Evolutionary conservation across 2,888 invertebrate species (phyloP).

Genomic region (Nebria brevicollis): DNA sequence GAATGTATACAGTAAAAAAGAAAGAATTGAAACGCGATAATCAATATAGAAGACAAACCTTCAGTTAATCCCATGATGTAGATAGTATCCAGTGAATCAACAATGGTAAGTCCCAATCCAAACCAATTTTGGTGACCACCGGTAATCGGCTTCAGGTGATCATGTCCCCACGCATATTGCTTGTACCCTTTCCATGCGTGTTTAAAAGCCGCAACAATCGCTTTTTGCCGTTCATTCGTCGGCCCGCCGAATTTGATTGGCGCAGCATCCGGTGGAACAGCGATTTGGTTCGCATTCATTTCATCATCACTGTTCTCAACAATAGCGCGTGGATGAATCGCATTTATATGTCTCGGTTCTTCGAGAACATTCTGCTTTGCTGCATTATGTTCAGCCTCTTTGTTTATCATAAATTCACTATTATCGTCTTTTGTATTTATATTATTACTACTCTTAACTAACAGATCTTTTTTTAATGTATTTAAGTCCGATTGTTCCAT

Average conservation of each 20-base stretch:
- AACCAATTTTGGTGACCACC: slow-evolving; percentile 93
- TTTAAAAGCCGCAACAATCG: slow-evolving; percentile 88
- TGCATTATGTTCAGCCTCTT: slow-evolving; percentile 51
- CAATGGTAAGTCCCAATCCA: slow-evolving; percentile 92
- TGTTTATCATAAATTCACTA: slow-evolving; percentile 54
- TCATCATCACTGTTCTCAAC: slow-evolving; percentile 16
- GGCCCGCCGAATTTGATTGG: slow-evolving; percentile 69
- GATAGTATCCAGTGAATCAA: slow-evolving; percentile 95
- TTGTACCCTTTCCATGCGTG: slow-evolving; percentile 97
- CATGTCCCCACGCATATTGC: slow-evolving; percentile 96
- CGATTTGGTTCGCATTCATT: slow-evolving; percentile 25
- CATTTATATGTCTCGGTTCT: slow-evolving; percentile 59
- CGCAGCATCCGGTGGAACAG: slow-evolving; percentile 33
- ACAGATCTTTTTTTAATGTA: slow-evolving; percentile 55
- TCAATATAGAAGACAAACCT: slow-evolving; percentile 66
- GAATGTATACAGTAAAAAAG: no score
- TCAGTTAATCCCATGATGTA: slow-evolving; percentile 94
- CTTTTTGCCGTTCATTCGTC: slow-evolving; percentile 81
- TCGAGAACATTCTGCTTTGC: slow-evolving; percentile 62
- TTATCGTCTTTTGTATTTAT: slow-evolving; percentile 51
- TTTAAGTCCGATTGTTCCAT: slow-evolving; percentile 50
- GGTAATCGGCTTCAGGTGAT: slow-evolving; percentile 92
- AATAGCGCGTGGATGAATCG: slow-evolving; percentile 48
- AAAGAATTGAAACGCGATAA: no score
- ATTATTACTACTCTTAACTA: slow-evolving; percentile 56